Evolutionary conservation across 2,888 invertebrate species (phyloP).

Genomic region (Scaptomyza reducta): DNA sequence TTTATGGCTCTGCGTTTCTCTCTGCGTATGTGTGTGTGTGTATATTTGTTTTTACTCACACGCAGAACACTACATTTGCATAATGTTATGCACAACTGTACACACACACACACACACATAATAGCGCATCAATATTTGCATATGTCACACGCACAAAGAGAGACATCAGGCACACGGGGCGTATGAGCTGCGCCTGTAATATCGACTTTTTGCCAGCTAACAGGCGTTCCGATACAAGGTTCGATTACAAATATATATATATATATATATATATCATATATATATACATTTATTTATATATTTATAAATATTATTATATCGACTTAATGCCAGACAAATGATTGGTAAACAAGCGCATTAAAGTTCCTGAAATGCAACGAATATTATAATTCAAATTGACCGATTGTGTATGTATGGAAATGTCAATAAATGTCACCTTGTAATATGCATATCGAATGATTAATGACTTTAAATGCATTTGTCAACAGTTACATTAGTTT

Average conservation of each 20-base stretch:
- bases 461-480: neutral
- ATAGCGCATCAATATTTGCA: constrained; percentile 68
- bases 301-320: constrained; percentile 18
- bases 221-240: constrained; percentile 25
- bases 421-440: neutral
- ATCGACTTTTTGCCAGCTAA: neutral
- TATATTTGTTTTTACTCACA: constrained; percentile 49
- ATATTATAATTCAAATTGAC: constrained; percentile 9
- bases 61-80: constrained; percentile 49
- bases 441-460: neutral
- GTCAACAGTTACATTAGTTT: neutral
- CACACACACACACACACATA: constrained; percentile 22
- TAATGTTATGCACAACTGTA: constrained; percentile 62
- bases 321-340: constrained; percentile 46
- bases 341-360: constrained; percentile 42
- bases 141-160: constrained; percentile 70
- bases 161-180: constrained; percentile 27
- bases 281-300: neutral
- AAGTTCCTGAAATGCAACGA: constrained; percentile 8
- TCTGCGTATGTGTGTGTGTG: constrained; percentile 31
- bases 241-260: constrained; percentile 20
- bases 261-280: constrained; percentile 1
- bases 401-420: neutral
- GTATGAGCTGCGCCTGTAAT: constrained; percentile 26
- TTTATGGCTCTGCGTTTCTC: constrained; percentile 42